These are phyloP conservation scores for Pyrgilauda ruficollis DNA, from an alignment of 2,113 vertebrate species.

Conservation along the genomic window DNA sequence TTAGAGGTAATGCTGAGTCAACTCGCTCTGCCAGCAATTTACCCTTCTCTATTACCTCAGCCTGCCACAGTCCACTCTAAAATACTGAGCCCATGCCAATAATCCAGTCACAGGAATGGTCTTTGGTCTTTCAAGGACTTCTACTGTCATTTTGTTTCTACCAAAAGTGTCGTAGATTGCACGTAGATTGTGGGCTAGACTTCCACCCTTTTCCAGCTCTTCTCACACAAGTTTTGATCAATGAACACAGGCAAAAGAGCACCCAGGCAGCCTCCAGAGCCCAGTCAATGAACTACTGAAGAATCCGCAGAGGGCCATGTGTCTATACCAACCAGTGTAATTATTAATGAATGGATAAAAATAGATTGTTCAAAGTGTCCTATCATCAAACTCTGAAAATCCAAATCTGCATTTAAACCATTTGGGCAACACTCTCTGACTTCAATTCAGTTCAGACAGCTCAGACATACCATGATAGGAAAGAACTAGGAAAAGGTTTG, in stretches of 20 bases:
- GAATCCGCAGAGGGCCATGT: neutral
- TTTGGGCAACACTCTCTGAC: neutral
- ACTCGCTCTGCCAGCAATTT: neutral
- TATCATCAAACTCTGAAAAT: neutral
- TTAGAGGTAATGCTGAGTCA: neutral
- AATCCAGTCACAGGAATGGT: neutral
- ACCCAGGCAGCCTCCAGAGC: neutral
- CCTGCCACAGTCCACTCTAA: neutral
- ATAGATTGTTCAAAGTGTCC: neutral
- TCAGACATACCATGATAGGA: neutral
- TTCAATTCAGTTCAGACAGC: neutral
- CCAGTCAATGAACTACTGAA: neutral
- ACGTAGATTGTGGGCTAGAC: neutral
- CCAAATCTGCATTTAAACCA: neutral
- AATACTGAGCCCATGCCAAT: rapidly evolving
- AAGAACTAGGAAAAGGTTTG: neutral
- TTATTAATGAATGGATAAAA: neutral
- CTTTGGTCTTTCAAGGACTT: neutral
- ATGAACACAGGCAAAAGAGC: neutral
- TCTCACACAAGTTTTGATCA: neutral
- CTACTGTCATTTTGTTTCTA: neutral
- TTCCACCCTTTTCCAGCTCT: neutral
- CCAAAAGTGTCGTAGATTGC: neutral
- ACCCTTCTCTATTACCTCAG: neutral
- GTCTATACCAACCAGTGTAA: neutral